Conservation (phyloP, 2,888 invertebrate genomes). For the Cephus pulcher region DNA sequence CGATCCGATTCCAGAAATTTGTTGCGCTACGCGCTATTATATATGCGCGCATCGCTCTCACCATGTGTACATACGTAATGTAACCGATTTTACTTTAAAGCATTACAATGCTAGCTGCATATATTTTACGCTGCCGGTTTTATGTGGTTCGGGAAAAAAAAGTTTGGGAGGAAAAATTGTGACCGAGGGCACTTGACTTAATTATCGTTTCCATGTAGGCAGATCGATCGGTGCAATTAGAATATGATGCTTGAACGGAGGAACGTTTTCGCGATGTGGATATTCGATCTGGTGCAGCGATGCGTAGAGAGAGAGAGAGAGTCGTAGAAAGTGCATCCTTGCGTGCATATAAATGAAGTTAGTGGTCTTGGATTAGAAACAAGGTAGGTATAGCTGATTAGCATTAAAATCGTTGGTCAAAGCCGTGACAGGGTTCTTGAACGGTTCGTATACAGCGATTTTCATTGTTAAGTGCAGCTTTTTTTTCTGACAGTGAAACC, state of each 20-base stretch:
- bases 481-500: background rate
- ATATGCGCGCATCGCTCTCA: constrained; percentile 32
- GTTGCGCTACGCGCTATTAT: constrained; percentile 45
- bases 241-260: constrained; percentile 39
- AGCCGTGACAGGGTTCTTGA: background rate
- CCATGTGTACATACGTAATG: constrained; percentile 12
- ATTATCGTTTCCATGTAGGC: background rate
- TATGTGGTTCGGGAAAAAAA: background rate
- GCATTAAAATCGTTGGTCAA: background rate
- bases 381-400: background rate
- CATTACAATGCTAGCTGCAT: background rate
- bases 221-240: constrained; percentile 33
- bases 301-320: constrained; percentile 19
- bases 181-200: background rate
- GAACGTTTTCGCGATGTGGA: constrained; percentile 8
- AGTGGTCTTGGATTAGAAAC: background rate
- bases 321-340: constrained; percentile 38
- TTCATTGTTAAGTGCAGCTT: background rate
- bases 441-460: background rate
- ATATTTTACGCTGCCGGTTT: background rate
- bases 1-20: constrained; percentile 17
- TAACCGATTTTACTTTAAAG: background rate
- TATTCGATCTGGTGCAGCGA: constrained; percentile 13
- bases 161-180: background rate
- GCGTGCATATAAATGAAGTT: constrained; percentile 35